Conservation (phyloP, 1,140 invertebrate genomes). For the Paramacrobiotus metropolitanus region DNA sequence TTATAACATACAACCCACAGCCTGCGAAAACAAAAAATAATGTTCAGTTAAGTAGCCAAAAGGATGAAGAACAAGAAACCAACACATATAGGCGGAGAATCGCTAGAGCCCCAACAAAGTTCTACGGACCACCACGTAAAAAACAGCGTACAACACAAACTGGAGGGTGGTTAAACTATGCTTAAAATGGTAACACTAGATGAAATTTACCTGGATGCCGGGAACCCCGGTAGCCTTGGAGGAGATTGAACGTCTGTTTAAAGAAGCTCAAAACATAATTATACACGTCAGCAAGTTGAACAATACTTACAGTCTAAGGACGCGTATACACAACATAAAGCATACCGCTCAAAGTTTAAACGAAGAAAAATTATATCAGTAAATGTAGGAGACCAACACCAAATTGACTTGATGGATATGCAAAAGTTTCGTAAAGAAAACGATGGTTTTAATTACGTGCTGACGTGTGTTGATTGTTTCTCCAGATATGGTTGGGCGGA, state of each 20-base stretch:
- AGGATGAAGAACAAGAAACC: too few species aligned
- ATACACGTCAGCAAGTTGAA: not conserved
- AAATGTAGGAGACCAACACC: conserved; percentile 13
- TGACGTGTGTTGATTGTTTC: conserved; percentile 15
- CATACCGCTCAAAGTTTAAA: not conserved
- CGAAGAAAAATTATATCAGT: not conserved
- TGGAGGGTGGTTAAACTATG: too few species aligned
- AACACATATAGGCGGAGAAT: too few species aligned
- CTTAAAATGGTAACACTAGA: too few species aligned
- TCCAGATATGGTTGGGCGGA: conserved; percentile 14
- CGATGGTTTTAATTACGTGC: conserved; percentile 12
- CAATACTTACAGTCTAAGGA: not conserved
- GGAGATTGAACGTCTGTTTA: not conserved
- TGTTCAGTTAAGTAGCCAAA: too few species aligned
- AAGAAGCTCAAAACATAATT: not conserved
- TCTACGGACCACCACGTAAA: too few species aligned
- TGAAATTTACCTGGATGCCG: not conserved
- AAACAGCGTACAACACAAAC: too few species aligned
- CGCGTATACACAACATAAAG: not conserved
- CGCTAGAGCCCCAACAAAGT: too few species aligned
- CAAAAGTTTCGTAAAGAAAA: conserved; percentile 11
- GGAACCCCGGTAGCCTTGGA: not conserved
- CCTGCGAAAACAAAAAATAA: too few species aligned
- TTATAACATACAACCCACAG: too few species aligned
- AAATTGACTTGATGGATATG: conserved; percentile 15